Percentiles rank a stretch among this genome's conserved stretches.
Conservation (phyloP, 2,888 invertebrate genomes). For the Cerceris ruficornis region DNA sequence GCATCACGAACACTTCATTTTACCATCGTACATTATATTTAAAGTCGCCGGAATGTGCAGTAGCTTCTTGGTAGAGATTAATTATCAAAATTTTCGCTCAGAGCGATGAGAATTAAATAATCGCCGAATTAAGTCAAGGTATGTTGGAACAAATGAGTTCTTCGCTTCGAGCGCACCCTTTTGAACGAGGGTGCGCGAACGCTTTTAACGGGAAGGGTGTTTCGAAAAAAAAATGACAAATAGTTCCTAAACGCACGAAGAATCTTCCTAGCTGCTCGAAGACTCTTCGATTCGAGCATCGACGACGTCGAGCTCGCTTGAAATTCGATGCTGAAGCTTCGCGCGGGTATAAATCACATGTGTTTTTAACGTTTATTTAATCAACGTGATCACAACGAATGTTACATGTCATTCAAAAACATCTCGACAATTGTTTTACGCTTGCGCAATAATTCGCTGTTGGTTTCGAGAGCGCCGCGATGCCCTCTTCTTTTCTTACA, state of each 20-base stretch:
- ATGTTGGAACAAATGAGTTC: not conserved
- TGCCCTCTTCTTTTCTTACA: conserved; percentile 21
- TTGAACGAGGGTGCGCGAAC: not conserved
- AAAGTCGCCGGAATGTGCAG: no score
- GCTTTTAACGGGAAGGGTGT: not conserved
- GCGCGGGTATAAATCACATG: not conserved
- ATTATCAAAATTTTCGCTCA: no score
- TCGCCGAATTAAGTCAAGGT: conserved; percentile 10
- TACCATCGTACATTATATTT: no score
- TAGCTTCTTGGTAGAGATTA: no score
- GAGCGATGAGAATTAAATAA: not conserved
- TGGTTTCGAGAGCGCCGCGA: conserved; percentile 3
- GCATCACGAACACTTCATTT: no score
- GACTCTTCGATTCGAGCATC: not conserved
- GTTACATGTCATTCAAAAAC: not conserved
- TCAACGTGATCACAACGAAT: conserved; percentile 3
- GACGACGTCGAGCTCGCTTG: not conserved
- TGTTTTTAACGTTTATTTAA: not conserved
- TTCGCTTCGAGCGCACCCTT: not conserved
- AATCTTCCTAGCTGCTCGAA: not conserved
- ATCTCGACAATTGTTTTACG: not conserved
- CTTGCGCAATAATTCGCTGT: conserved; percentile 4
- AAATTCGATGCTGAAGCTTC: not conserved
- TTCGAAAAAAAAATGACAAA: conserved; percentile 35
- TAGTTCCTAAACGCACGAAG: conserved; percentile 59